phyloP scores from a whole-genome alignment of 2,888 invertebrate genomes.

The Ichneumoninae sp. region DNA sequence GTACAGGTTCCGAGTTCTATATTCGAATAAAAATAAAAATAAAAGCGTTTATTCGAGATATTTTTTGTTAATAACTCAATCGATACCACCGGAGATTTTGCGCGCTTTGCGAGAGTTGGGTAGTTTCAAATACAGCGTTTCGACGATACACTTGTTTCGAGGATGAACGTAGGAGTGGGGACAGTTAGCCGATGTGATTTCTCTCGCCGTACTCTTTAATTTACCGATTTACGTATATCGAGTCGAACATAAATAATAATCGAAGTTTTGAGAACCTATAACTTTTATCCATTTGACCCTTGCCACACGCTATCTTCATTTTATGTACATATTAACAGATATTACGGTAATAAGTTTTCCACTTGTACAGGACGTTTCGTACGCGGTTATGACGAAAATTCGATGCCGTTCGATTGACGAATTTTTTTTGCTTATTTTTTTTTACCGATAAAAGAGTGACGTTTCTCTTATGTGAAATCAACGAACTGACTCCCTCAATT shows the following conservation, averaged over 20 bases:
- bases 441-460: background rate
- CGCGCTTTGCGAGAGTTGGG: background rate
- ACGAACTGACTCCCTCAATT: slow-evolving; percentile 19
- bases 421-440: slow-evolving; percentile 16
- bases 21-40: slow-evolving; percentile 2
- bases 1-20: slow-evolving; percentile 11
- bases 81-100: background rate
- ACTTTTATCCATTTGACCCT: slow-evolving; percentile 76
- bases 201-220: slow-evolving; percentile 20
- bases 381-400: slow-evolving; percentile 18
- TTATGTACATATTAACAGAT: slow-evolving; percentile 81
- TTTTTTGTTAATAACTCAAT: background rate
- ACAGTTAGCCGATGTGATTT: background rate
- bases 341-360: slow-evolving; percentile 76
- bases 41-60: slow-evolving; percentile 1
- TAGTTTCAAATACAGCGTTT: background rate
- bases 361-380: slow-evolving; percentile 67
- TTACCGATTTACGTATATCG: slow-evolving; percentile 62
- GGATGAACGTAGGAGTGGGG: background rate
- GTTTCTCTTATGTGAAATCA: slow-evolving; percentile 28
- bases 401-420: background rate
- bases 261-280: slow-evolving; percentile 75
- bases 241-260: slow-evolving; percentile 74
- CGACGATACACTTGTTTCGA: slow-evolving; percentile 26
- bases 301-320: slow-evolving; percentile 72